These are phyloP conservation scores for Solea solea DNA, from an alignment of 2,113 vertebrate genomes.

Conservation along the genomic window DNA sequence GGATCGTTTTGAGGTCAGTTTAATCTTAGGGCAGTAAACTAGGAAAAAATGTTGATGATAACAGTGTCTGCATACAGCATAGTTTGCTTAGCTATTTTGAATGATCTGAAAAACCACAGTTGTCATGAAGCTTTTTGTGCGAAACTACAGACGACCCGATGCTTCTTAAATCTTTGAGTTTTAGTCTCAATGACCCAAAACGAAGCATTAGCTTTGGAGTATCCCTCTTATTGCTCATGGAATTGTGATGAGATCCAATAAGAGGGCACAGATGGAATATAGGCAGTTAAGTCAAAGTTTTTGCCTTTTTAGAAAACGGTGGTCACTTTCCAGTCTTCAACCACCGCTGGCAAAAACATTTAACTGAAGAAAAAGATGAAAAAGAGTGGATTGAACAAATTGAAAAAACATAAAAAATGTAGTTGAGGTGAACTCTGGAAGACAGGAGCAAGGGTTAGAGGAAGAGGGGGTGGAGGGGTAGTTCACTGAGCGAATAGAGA, in stretches of 20 bases:
- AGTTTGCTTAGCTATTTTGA: not conserved
- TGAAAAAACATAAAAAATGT: not conserved
- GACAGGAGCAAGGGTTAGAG: not conserved
- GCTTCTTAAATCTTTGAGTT: not conserved
- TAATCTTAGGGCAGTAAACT: not conserved
- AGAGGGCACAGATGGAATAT: slow-evolving; percentile 8
- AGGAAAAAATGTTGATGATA: not conserved
- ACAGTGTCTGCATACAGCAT: not conserved
- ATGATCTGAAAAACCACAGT: not conserved
- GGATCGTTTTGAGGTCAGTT: not conserved
- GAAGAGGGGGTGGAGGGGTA: slow-evolving; percentile 4
- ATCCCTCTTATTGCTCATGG: slow-evolving; percentile 3
- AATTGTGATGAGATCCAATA: not conserved
- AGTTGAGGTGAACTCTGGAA: not conserved
- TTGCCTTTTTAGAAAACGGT: slow-evolving; percentile 28
- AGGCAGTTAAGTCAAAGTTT: slow-evolving; percentile 55
- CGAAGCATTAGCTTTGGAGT: not conserved
- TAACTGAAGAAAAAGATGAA: not conserved
- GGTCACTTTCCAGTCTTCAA: slow-evolving; percentile 15
- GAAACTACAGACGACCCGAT: not conserved
- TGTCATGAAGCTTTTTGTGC: not conserved
- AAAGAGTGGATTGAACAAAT: not conserved
- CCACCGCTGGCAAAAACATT: not conserved
- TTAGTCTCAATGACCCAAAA: not conserved
- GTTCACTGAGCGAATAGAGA: slow-evolving; percentile 28